Percentiles rank a stretch among this genome's conserved stretches.
phyloP scores from a whole-genome alignment of 2,888 invertebrate species.

The Eristalis intricaria region DNA sequence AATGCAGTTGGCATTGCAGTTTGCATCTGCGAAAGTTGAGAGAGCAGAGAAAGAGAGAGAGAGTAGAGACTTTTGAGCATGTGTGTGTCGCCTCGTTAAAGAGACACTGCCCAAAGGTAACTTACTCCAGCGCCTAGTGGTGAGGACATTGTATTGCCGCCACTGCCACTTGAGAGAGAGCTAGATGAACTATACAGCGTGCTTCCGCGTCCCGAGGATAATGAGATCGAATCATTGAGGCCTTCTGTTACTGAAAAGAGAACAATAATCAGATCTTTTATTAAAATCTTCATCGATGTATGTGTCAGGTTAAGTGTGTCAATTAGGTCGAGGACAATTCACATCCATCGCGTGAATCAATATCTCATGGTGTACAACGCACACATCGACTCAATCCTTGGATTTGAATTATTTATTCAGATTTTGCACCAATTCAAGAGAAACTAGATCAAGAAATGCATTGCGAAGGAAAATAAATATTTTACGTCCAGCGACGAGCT shows the following conservation, averaged over 20 bases:
- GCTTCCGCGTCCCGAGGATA: constrained; percentile 78
- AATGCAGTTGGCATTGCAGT: constrained; percentile 78
- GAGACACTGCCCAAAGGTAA: constrained; percentile 73
- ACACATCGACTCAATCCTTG: not conserved
- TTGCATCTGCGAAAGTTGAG: constrained; percentile 75
- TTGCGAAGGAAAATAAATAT: constrained; percentile 20
- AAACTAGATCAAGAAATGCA: constrained; percentile 40
- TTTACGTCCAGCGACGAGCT: not conserved
- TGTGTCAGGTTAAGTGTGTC: not conserved
- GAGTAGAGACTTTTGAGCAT: constrained; percentile 66
- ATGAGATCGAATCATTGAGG: constrained; percentile 77
- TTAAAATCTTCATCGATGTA: not conserved
- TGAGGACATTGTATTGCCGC: constrained; percentile 81
- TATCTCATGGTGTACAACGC: not conserved
- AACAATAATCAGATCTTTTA: constrained; percentile 4
- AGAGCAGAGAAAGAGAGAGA: constrained; percentile 70
- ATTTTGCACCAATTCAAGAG: constrained; percentile 10
- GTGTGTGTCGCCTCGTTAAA: constrained; percentile 62
- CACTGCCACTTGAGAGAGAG: constrained; percentile 82
- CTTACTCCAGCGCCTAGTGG: constrained; percentile 80
- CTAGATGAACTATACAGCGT: constrained; percentile 82
- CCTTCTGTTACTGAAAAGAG: constrained; percentile 75
- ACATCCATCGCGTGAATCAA: not conserved
- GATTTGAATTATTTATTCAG: constrained; percentile 28
- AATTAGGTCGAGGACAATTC: not conserved